Base-by-base conservation (phyloP, 92 coral and sea anemone genomes). In the Ricordea florida region DNA sequence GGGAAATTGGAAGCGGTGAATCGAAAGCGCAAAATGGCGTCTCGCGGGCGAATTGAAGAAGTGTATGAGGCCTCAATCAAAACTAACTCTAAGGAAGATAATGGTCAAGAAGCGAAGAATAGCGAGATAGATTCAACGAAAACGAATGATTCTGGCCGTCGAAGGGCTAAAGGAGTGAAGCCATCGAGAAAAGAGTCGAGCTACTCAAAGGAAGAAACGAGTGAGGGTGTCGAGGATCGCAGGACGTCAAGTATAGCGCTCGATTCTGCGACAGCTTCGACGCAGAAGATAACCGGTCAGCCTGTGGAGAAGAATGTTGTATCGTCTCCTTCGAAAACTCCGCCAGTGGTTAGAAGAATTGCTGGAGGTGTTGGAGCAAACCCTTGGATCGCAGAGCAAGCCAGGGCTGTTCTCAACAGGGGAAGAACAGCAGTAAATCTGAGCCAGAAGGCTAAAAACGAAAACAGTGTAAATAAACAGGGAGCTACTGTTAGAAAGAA, bases 321-420 rank as follows among this genome's bases (percentile, higher is more conserved):
- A 22, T 3, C 29, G 3, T 66, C 76, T n/a, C 69, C 84, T 25
- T 51, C 18, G 17, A 78, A 78, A 67, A 65, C 66, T 21, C 69
- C 61, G 41, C 87, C 75, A 15, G 84, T 81, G 4, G 81, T 83
- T 13, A 80, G 63, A 62, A 64, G 78, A 32, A 52, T 57, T 57
- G 69, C 74, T 3, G 73, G 64, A 33, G 94, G 98, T 8, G 43
- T 91, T 20, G 91, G 91, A 79, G 57, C 64, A 27, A 86, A 94
- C 32, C 97, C 98, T 3, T 94, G 98, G 98, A 91, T 94, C 6
- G 87, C 94, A 34, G 98, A 94, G 22, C 98, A 94, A 65, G 98
- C 98, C 5, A 94, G 70, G 46, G 76, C 49, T 18, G 98, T 94
- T 26, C 87, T 88, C 5, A 91, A 93, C 43, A 72, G 98, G 32